phyloP scores from a whole-genome alignment of 2,113 vertebrate species.

The Gymnorhina tibicen region DNA sequence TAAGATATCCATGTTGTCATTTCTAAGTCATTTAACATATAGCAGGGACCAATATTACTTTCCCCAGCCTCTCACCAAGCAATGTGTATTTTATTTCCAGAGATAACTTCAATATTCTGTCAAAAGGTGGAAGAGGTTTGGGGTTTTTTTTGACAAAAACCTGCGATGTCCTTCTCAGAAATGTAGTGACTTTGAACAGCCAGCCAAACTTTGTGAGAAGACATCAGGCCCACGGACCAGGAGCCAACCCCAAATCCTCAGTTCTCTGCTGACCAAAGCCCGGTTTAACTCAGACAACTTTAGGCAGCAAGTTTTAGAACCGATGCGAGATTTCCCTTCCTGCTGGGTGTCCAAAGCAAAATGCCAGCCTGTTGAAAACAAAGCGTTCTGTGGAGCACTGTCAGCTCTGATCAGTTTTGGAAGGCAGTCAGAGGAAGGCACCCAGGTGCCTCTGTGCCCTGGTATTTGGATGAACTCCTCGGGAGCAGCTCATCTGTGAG shows the following conservation, averaged over 20 bases:
- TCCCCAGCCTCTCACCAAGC: not conserved
- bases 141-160: not conserved
- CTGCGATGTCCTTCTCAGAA: not conserved
- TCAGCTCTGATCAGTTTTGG: not conserved
- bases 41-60: not conserved
- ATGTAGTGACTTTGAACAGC: not conserved
- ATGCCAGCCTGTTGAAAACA: not conserved
- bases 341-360: not conserved
- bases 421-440: not conserved
- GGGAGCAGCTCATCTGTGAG: not conserved
- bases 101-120: not conserved
- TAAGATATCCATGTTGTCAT: not conserved
- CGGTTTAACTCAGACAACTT: not conserved
- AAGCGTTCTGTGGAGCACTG: not conserved
- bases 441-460: not conserved
- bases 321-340: rapidly evolving
- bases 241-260: not conserved
- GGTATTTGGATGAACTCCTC: not conserved
- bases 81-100: not conserved
- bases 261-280: not conserved
- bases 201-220: not conserved
- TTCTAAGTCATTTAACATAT: not conserved
- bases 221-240: not conserved
- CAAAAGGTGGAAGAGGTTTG: not conserved
- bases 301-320: not conserved